Evolutionary conservation across 2,888 invertebrate genomes (phyloP), one percentile per base, ranked within the genome.

Genomic region (Silvanus unidentatus): DNA sequence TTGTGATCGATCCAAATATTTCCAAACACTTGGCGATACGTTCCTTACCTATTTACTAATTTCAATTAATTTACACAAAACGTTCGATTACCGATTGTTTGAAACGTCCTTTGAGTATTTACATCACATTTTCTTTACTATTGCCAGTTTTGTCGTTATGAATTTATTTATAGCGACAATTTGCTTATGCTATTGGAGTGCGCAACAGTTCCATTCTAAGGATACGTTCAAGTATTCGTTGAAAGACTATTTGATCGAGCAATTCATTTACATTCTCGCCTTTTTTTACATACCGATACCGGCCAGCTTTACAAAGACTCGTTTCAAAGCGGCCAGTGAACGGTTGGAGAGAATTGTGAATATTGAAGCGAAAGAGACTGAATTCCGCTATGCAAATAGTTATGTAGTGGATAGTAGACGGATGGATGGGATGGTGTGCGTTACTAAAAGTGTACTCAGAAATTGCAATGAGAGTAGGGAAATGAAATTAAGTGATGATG

Each of bases 121-220:
- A 1, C 60, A 45, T 36, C 59, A 55, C 40, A 38, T 47, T 2
- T 12, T 47, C 11, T 63, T 47, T 36, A 53, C 55, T 43, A 10
- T 62, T 1, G 22, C 46, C n/a, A 57, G 50, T 12, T 32, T 58
- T n/a, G 45, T 54, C 10, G 48, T 58, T 30, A 30, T 43, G 15
- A 58, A 51, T 3, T 13, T 59, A 3, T 61, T 56, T 32, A 45
- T 60, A 15, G 51, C 56, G n/a, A 47, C 63, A 3, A 55, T 64
- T 29, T 53, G 53, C 0, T 52, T 59, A 12, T 45, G 48, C 28
- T 63, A 62, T 42, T 35, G 36, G 1, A 50, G 59, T 36, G 55
- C 64, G 4, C 22, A 22, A 1, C 52, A 58, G 37, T 40, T 52
- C 9, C 54, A 48, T 48, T 63, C 58, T 38, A 55, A 57, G 0